Percentiles rank a stretch among this genome's conserved stretches.
phyloP scores from a whole-genome alignment of 2,113 vertebrate genomes.

The Euleptes europaea region DNA sequence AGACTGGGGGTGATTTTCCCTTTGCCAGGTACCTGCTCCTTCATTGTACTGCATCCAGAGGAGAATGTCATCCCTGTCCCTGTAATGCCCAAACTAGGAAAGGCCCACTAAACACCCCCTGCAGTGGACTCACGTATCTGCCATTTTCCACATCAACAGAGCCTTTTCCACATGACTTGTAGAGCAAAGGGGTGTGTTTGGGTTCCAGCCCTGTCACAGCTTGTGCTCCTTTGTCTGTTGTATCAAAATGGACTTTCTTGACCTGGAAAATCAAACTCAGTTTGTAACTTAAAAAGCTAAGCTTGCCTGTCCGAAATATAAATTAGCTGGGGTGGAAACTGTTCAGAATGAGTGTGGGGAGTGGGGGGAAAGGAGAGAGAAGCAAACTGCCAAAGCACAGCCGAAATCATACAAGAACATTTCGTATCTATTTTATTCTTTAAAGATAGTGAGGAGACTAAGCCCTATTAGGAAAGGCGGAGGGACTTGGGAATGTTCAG shows the following conservation, averaged over 20 bases:
- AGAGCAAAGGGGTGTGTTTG: conserved; percentile 37
- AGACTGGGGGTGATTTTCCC: not conserved
- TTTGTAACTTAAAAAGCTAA: not conserved
- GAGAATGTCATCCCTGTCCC: not conserved
- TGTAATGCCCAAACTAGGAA: not conserved
- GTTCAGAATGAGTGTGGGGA: not conserved
- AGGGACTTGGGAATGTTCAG: no score
- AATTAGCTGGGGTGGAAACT: not conserved
- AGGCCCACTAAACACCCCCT: not conserved
- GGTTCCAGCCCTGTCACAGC: conserved; percentile 57
- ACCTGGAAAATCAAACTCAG: conserved; percentile 43
- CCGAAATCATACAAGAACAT: not conserved
- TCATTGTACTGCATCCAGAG: not conserved
- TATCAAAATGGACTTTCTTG: conserved; percentile 69
- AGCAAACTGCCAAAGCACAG: not conserved
- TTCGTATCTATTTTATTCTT: not conserved
- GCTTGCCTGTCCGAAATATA: not conserved
- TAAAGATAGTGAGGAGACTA: not conserved
- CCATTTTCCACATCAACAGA: conserved; percentile 49
- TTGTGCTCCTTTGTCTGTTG: conserved; percentile 52
- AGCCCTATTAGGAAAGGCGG: no score
- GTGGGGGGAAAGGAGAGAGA: not conserved
- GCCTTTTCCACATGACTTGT: conserved; percentile 44
- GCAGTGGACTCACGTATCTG: conserved; percentile 52
- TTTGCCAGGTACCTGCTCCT: not conserved